Evolutionary conservation across 2,797 vertebrate genomes (phyloP).

Genomic region (Sylvia borin): DNA sequence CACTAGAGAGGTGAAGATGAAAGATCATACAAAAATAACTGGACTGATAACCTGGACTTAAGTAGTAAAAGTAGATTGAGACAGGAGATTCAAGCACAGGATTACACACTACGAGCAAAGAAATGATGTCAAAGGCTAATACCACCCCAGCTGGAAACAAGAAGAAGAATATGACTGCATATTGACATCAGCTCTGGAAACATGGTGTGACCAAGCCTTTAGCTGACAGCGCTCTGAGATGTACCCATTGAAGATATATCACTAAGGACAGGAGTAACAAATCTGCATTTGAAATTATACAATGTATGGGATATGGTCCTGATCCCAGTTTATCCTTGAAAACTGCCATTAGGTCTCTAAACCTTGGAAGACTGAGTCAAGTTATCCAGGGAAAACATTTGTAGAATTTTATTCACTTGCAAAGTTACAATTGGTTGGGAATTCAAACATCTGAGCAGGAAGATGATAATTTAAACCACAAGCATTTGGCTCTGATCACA

Average conservation of each 20-base stretch:
- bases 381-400: background rate
- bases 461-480: background rate
- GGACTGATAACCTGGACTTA: background rate
- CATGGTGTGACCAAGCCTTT: background rate
- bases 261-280: background rate
- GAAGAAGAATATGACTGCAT: background rate
- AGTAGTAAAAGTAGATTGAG: background rate
- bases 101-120: background rate
- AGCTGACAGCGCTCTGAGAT: background rate
- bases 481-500: background rate
- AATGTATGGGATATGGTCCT: background rate
- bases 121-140: background rate
- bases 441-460: background rate
- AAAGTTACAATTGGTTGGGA: background rate
- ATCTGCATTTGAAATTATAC: background rate
- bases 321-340: background rate
- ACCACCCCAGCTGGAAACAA: background rate
- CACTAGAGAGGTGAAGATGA: background rate
- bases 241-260: background rate
- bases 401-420: background rate
- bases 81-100: background rate
- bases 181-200: background rate
- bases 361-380: background rate
- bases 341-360: background rate
- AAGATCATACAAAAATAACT: background rate